These are phyloP conservation scores for Silurus glanis DNA, from an alignment of 2,113 vertebrate genomes.

Conservation along the genomic window DNA sequence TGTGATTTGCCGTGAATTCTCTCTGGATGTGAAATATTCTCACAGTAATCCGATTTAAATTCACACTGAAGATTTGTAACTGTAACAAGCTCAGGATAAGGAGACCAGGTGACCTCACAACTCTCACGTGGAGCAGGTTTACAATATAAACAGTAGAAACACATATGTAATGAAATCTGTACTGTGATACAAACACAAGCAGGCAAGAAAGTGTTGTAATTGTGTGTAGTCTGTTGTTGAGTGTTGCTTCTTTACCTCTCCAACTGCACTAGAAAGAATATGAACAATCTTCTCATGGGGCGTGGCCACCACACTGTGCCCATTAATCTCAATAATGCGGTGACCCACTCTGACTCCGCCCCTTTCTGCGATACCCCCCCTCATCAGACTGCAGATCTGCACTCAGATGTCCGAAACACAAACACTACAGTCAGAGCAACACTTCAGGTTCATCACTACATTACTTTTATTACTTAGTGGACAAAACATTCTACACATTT, in stretches of 20 bases:
- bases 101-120: too few species aligned
- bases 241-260: slow-evolving; percentile 80
- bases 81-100: not conserved
- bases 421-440: not conserved
- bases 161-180: not conserved
- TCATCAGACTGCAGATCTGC: slow-evolving; percentile 98
- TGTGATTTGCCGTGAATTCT: not conserved
- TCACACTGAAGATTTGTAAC: not conserved
- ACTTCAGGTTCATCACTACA: not conserved
- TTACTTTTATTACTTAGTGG: not conserved
- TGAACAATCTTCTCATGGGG: slow-evolving; percentile 98
- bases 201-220: not conserved
- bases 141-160: not conserved
- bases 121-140: not conserved
- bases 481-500: not conserved
- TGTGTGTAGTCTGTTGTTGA: not conserved
- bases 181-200: not conserved
- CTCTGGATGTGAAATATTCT: too few species aligned
- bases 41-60: not conserved
- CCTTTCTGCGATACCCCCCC: slow-evolving; percentile 93
- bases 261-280: slow-evolving; percentile 95
- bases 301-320: slow-evolving; percentile 95
- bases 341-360: slow-evolving; percentile 95
- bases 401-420: not conserved
- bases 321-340: slow-evolving; percentile 96